Base-by-base conservation (phyloP, 2,113 vertebrate species). In the Eptatretus burgeri region DNA sequence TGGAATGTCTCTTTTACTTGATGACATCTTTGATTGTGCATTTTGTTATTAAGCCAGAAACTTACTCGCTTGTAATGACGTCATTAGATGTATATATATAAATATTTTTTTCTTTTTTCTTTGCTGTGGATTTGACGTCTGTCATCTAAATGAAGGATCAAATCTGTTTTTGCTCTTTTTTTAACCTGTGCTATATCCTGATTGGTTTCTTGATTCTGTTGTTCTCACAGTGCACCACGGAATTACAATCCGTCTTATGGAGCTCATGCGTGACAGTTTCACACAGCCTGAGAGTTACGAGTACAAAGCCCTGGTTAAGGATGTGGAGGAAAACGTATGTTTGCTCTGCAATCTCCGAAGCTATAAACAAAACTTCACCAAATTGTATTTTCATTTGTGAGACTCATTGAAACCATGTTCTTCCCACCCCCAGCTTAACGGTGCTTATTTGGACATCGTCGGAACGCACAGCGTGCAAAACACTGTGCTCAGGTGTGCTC, bases 251-350 rank as follows among this genome's bases (percentile, higher is more conserved):
- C 78, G 89, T 64, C 74, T 95, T 8, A 77, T 79, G 62, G 77
- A 80, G 62, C 67, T 78, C 5, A 93, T 82, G 70, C 80, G 81
- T 0, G 86, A 91, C 63, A 85, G 76, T 70, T 73, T 95, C 63
- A 60, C 75, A 50, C 81, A 74, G 10, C 71, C 74, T 0, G 85
- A 84, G 11, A 78, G 74, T 1, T 76, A 73, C 12, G 87, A 98
- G 11, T 74, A 74, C 0, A 78, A 81, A 52, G 75, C 78, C 67
- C 78, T 95, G 51, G 77, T 80, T 66, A 80, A 76, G 66, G 83
- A 93, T 65, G 86, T 87, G 67, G 76, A 85, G 17, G 83, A 94
- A 14, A 89, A 86, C 0, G 91, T 98, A 73, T 64, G 85, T 67
- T 41, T 41, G 27, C 27, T 41, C 3, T 41, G 27, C 3, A 41